Base-by-base conservation (phyloP, 2,113 vertebrate species). In the Polypterus bichir region DNA sequence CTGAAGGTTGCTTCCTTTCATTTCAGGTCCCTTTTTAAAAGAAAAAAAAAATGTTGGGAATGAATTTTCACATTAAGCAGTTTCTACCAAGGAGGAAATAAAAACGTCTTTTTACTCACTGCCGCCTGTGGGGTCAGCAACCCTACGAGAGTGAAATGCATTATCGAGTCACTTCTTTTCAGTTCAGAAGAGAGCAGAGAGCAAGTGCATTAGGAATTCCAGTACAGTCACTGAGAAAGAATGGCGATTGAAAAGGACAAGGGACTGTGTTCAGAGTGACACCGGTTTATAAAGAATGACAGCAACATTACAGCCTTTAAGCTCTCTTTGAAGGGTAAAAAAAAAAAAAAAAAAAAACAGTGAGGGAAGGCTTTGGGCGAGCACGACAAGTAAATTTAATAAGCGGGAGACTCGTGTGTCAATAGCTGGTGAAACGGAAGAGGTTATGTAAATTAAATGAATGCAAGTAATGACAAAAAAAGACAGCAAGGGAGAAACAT, bases 131-230 rank as follows among this genome's bases (percentile, higher is more conserved):
- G 70, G 83, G 83, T 85, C 75, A 70, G 72, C 70, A 74, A 76
- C 82, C 76, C 77, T 70, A 76, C 71, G 74, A 81, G 79, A 84
- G 81, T 81, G 77, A 70, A 74, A 82, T 74, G 83, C 83, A 81
- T 81, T 83, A 85, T 79, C 76, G 73, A 81, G 80, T 85, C 77
- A 77, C 81, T 85, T 82, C 80, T 83, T 86, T 83, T 84, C 81
- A 79, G 80, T 84, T 81, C 81, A 73, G 76, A 81, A 82, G 82
- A 80, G 74, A 76, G 74, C 74, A 70, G 77, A 71, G 68, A 74
- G 77, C 49, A 63, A 53, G 63, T 47, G 52, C 71, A 72, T 68
- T 68, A 46, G 62, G 48, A 48, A 60, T 63, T 62, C 61, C 57
- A 44, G 58, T n/a, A 8, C 52, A 53, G 55, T 54, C 62, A 65